A percentile compares a stretch with the other conserved stretches of the same genome.
phyloP scores from a whole-genome alignment of 2,888 invertebrate genomes.

The Metopia argyrocephala region DNA sequence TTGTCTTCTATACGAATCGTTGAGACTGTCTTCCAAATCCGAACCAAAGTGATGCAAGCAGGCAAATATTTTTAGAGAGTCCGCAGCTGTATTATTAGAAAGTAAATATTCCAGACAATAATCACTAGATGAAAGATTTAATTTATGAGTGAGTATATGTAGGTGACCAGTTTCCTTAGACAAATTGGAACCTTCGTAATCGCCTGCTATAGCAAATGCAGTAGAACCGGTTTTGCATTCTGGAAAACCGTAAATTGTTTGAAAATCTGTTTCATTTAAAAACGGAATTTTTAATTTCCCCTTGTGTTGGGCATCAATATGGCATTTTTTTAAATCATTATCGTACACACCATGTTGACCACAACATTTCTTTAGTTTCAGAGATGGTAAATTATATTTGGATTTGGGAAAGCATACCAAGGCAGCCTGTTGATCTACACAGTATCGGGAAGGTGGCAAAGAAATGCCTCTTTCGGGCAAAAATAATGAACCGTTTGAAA shows the following conservation, averaged over 20 bases:
- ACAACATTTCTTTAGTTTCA: conserved; percentile 84
- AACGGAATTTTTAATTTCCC: conserved; percentile 68
- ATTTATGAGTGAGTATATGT: conserved; percentile 65
- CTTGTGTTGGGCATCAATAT: conserved; percentile 47
- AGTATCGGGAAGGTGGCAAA: conserved; percentile 82
- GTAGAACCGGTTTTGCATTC: conserved; percentile 66
- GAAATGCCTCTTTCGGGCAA: conserved; percentile 79
- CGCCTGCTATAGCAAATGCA: conserved; percentile 73
- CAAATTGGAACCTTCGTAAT: conserved; percentile 69
- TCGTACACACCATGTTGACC: conserved; percentile 83
- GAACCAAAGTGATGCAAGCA: conserved; percentile 81
- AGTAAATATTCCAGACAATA: conserved; percentile 73
- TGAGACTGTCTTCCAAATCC: conserved; percentile 65
- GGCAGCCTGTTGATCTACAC: conserved; percentile 84
- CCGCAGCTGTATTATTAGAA: conserved; percentile 47
- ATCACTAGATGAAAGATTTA: conserved; percentile 67
- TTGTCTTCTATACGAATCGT: conserved; percentile 76
- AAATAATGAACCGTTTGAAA: conserved; percentile 84
- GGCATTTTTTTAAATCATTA: conserved; percentile 80
- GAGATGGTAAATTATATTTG: conserved; percentile 73
- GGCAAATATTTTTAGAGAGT: conserved; percentile 81
- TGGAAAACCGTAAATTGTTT: conserved; percentile 73
- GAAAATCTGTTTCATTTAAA: conserved; percentile 66
- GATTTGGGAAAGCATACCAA: conserved; percentile 81
- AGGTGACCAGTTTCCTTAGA: conserved; percentile 66